Conservation (phyloP, 2,888 invertebrate genomes). For the Eristalinus sepulchralis region DNA sequence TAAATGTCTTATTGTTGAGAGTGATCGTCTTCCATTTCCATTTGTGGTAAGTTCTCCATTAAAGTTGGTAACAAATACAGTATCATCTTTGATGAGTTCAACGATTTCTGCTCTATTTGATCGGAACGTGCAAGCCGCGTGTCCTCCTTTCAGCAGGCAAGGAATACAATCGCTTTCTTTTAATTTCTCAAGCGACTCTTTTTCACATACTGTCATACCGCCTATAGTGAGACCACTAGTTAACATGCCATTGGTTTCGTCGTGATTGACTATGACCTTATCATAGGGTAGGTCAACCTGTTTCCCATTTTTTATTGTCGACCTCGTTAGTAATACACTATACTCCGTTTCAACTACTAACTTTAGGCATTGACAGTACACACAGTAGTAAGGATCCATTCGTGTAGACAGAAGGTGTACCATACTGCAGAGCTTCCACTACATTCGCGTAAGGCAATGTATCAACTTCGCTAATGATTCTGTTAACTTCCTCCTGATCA, state of each 20-base stretch:
- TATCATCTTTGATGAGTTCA: no score
- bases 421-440: conserved; percentile 54
- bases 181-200: no score
- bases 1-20: no score
- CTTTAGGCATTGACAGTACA: conserved; percentile 33
- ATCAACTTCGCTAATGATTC: conserved; percentile 34
- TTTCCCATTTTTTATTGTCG: not conserved
- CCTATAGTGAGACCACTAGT: no score
- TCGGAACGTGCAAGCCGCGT: no score
- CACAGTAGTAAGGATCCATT: conserved; percentile 50
- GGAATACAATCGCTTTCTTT: no score
- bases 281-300: conserved; percentile 3
- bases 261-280: conserved; percentile 2
- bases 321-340: conserved; percentile 1
- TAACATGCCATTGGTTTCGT: not conserved
- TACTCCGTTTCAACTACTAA: conserved; percentile 4
- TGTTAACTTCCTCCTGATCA: conserved; percentile 17
- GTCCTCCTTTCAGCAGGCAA: no score
- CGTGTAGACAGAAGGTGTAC: conserved; percentile 42
- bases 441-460: conserved; percentile 58
- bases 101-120: no score
- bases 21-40: no score
- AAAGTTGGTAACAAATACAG: no score
- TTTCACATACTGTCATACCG: no score
- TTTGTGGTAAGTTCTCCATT: no score